These are phyloP conservation scores for Odontamblyopus rebecca DNA, from an alignment of 2,797 vertebrate genomes.

Conservation along the genomic window DNA sequence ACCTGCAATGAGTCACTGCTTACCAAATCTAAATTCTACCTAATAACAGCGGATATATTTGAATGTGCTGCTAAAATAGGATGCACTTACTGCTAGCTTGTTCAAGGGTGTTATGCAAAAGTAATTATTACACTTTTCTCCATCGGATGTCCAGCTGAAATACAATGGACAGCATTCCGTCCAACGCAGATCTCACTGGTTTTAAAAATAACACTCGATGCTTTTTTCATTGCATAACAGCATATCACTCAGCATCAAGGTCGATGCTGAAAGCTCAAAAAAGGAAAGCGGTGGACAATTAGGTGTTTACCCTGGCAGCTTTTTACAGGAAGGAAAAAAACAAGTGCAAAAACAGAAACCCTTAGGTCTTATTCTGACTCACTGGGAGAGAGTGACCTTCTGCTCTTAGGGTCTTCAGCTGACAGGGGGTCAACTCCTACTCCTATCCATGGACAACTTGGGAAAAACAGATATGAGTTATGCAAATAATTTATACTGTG, in stretches of 20 bases:
- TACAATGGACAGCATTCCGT: slow-evolving; percentile 51
- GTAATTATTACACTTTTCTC: slow-evolving; percentile 48
- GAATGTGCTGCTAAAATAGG: slow-evolving; percentile 32
- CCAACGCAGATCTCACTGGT: slow-evolving; percentile 54
- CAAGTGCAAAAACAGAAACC: slow-evolving; percentile 23
- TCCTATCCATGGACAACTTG: slow-evolving; percentile 16
- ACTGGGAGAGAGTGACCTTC: slow-evolving; percentile 67
- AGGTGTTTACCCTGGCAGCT: slow-evolving; percentile 66
- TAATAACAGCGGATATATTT: slow-evolving; percentile 55
- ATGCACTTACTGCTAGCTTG: slow-evolving; percentile 29
- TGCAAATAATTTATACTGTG: slow-evolving; percentile 19
- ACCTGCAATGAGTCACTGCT: slow-evolving; percentile 51
- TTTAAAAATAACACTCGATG: slow-evolving; percentile 65
- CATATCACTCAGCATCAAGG: slow-evolving; percentile 66
- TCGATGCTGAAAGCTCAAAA: slow-evolving; percentile 56
- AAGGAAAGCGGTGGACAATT: slow-evolving; percentile 59
- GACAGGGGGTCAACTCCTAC: slow-evolving; percentile 61
- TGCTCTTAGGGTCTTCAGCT: slow-evolving; percentile 60
- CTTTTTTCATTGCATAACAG: slow-evolving; percentile 60
- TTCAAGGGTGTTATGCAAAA: slow-evolving; percentile 64
- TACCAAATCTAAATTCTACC: slow-evolving; percentile 48
- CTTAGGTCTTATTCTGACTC: slow-evolving; percentile 44
- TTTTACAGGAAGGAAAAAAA: slow-evolving; percentile 46
- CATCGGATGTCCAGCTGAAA: slow-evolving; percentile 42
- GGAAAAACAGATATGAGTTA: slow-evolving; percentile 26